Evolutionary conservation across 2,113 vertebrate species (phyloP), one percentile per base, ranked within the genome.

Genomic region (Saccopteryx bilineata): DNA sequence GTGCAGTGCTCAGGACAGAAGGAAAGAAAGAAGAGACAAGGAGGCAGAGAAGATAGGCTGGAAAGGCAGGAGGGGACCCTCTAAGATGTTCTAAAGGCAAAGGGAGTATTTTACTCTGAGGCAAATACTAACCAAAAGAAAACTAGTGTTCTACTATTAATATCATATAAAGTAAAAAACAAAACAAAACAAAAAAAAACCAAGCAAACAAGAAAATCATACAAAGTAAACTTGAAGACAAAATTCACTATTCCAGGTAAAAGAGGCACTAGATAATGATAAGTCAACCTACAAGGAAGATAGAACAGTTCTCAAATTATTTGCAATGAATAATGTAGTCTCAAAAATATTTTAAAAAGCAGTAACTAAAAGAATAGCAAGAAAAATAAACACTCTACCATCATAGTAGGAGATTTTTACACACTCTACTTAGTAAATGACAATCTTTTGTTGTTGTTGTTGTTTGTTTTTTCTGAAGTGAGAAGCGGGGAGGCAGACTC

Each of bases 191-290:
- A 39, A 39, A 39, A 39, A 39, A 39, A 39, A 39, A 39, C 39
- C 39, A 39, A 39, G 39, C 39, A 39, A 39, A 39, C 39, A 39
- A 39, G 39, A 39, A 39, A 39, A 39, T 39, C 39, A 87, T 31
- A 72, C 18, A 17, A 93, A 75, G 58, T 87, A 91, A 52, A 93
- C 11, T 48, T 50, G 87, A n/a, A 75, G 28, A 17, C 60, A 90
- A 93, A 87, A 71, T 74, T 68, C 33, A 86, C 90, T 82, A 66
- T 79, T 78, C n/a, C n/a, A 90, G 19, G 15, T 86, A 84, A 93
- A 58, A 92, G 28, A 96, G 31, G 65, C 9, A 81, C 23, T 81
- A 46, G 65, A 65, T 15, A 81, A 79, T 52, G n/a, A 61, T 46
- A 50, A 85, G 23, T 89, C 66, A 92, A 14, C 52, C 86, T 60